A percentile compares a stretch with the other conserved stretches of the same genome.
Conservation (phyloP, 2,888 invertebrate species). For the Zootermopsis nevadensis region DNA sequence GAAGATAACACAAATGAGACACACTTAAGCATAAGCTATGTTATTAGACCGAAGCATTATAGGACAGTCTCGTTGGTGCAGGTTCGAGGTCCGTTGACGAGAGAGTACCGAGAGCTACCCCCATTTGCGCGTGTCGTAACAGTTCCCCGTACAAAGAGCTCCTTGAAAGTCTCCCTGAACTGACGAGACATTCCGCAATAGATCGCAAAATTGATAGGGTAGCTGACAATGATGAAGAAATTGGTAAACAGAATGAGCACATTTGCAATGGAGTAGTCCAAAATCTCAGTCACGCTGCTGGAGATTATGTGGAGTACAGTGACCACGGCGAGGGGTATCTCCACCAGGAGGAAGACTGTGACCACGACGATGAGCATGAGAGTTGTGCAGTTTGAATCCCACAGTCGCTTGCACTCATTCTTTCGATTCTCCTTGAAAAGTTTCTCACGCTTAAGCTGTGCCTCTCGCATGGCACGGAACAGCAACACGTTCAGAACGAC, state of each 20-base stretch:
- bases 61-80: slow-evolving; percentile 88
- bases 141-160: slow-evolving; percentile 75
- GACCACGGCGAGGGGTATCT: slow-evolving; percentile 86
- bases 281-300: slow-evolving; percentile 75
- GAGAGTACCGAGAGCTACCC: slow-evolving; percentile 80
- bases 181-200: slow-evolving; percentile 96
- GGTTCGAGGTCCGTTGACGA: slow-evolving; percentile 81
- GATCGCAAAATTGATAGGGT: slow-evolving; percentile 94
- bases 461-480: slow-evolving; percentile 86
- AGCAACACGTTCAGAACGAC: slow-evolving; percentile 90
- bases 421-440: slow-evolving; percentile 83
- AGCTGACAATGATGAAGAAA: slow-evolving; percentile 90
- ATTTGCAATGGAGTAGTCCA: slow-evolving; percentile 83
- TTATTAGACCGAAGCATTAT: slow-evolving; percentile 60
- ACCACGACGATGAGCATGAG: slow-evolving; percentile 90
- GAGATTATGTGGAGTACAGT: slow-evolving; percentile 86
- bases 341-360: slow-evolving; percentile 83
- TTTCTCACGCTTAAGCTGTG: slow-evolving; percentile 81
- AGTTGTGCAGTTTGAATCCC: slow-evolving; percentile 87
- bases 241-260: slow-evolving; percentile 85
- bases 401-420: slow-evolving; percentile 80
- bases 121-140: slow-evolving; percentile 73
- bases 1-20: not conserved
- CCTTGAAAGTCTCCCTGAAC: slow-evolving; percentile 93
- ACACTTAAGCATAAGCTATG: not conserved